A percentile compares a stretch with the other conserved stretches of the same genome.
Evolutionary conservation across 2,113 vertebrate species (phyloP).

Genomic region (Platichthys stellatus): DNA sequence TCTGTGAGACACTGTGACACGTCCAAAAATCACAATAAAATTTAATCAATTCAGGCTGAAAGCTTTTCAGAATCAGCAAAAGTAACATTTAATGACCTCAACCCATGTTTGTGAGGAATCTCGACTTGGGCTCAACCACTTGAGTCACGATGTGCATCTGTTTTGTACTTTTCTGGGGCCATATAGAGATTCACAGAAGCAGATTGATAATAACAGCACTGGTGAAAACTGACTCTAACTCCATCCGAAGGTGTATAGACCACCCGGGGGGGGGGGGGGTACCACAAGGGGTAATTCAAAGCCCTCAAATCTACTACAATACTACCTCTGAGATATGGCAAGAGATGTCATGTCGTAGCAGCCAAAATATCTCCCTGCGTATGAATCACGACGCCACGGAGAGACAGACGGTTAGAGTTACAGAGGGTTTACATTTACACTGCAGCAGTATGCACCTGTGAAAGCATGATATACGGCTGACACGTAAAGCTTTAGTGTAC

Average conservation of each 20-base stretch:
- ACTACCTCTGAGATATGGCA: slow-evolving; percentile 12
- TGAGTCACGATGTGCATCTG: neutral
- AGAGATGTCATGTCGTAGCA: slow-evolving; percentile 13
- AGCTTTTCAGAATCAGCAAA: neutral
- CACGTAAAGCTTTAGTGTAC: neutral
- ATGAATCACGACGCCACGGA: slow-evolving; percentile 35
- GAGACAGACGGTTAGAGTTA: slow-evolving; percentile 39
- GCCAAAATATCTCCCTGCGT: slow-evolving; percentile 24
- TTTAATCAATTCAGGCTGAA: neutral
- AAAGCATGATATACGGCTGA: slow-evolving; percentile 17
- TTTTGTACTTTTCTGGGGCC: neutral
- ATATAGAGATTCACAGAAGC: neutral
- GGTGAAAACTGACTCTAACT: neutral
- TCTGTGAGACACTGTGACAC: neutral
- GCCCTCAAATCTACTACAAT: slow-evolving; percentile 10
- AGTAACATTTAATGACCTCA: neutral
- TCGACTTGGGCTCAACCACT: neutral
- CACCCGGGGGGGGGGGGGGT: neutral
- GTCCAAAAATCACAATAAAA: neutral
- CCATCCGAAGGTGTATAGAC: neutral
- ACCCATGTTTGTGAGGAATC: neutral
- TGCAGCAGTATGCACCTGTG: slow-evolving; percentile 32
- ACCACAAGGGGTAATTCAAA: slow-evolving; percentile 11
- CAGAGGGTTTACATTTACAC: slow-evolving; percentile 40
- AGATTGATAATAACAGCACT: neutral